Evolutionary conservation across 2,888 invertebrate species (phyloP).

Genomic region (Drosophila nigricruria): DNA sequence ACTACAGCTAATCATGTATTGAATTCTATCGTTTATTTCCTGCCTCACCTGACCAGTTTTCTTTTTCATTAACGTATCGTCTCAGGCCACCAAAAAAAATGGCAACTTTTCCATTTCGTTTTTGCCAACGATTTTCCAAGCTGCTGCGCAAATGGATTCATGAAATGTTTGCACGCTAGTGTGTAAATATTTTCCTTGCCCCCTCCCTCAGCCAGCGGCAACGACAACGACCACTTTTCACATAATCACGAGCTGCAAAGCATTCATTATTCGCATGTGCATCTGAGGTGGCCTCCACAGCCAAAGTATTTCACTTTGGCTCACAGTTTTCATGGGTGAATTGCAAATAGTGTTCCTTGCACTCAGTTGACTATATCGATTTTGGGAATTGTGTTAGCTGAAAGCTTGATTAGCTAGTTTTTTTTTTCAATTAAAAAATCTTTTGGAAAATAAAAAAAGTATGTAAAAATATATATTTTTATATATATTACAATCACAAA

Average conservation of each 20-base stretch:
- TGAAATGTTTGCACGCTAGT: conserved; percentile 64
- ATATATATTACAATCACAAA: too few relatives aligned
- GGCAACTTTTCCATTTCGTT: conserved; percentile 49
- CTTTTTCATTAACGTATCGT: conserved; percentile 10
- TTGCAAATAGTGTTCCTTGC: background rate
- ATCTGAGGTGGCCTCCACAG: background rate
- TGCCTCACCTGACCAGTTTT: conserved; percentile 47
- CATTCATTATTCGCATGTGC: conserved; percentile 18
- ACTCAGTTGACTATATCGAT: background rate
- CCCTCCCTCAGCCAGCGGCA: background rate
- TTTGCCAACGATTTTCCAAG: conserved; percentile 53
- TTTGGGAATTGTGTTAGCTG: background rate
- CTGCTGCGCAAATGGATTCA: conserved; percentile 67
- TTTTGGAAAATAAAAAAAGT: too few relatives aligned
- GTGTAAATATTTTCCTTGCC: conserved; percentile 54
- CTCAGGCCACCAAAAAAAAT: conserved; percentile 10
- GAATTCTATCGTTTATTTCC: conserved; percentile 20
- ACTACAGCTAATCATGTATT: conserved; percentile 6
- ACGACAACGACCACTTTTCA: conserved; percentile 24
- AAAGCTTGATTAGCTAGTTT: background rate
- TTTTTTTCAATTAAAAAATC: too few relatives aligned
- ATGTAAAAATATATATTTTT: too few relatives aligned
- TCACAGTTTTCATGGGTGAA: conserved; percentile 4
- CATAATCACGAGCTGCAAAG: conserved; percentile 19
- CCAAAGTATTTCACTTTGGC: background rate